Evolutionary conservation across 2,113 vertebrate species (phyloP), one percentile per base, ranked within the genome.

Genomic region (Arvicanthis niloticus): DNA sequence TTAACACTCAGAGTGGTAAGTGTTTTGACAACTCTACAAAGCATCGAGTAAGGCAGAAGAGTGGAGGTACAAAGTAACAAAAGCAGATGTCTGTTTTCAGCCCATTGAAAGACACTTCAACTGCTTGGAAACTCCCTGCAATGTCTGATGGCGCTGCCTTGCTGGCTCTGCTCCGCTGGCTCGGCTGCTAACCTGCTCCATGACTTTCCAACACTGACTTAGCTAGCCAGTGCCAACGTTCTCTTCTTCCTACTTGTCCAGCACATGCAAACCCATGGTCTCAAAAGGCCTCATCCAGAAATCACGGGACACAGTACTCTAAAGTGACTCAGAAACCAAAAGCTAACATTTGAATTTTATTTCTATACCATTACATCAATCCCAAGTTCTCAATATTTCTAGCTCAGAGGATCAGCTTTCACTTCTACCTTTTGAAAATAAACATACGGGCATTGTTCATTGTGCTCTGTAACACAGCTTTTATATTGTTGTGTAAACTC

Each of bases 261-360:
- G 48, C 40, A 94, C 78, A 93, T 91, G 58, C 29, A 82, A 16
- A 73, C 48, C 67, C 40, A 51, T 78, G 53, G 29, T 42, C 91
- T 97, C 51, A 91, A 93, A 91, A 93, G n/a, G 56, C 42, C 40
- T 92, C 11, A 85, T 85, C 42, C 81, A 95, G 86, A 92, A 96
- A 95, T 67, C 94, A 75, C 58, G 88, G 62, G 65, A 80, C 88
- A 42, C 56, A 85, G 58, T 70, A 42, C 76, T 85, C 19, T 45
- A 76, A 92, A 96, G 77, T 9, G 76, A 88, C 48, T 93, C 72
- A 85, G 80, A 91, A 45, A 95, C 62, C 40, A 89, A 96, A 96
- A 91, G 7, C 75, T 91, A 82, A 94, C 40, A 80, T 88, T 81
- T 68, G 75, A 86, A 91, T 68, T 73, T 77, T n/a, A 91, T 87